Conservation (phyloP, 2,113 vertebrate species). For the Xiphophorus maculatus region DNA sequence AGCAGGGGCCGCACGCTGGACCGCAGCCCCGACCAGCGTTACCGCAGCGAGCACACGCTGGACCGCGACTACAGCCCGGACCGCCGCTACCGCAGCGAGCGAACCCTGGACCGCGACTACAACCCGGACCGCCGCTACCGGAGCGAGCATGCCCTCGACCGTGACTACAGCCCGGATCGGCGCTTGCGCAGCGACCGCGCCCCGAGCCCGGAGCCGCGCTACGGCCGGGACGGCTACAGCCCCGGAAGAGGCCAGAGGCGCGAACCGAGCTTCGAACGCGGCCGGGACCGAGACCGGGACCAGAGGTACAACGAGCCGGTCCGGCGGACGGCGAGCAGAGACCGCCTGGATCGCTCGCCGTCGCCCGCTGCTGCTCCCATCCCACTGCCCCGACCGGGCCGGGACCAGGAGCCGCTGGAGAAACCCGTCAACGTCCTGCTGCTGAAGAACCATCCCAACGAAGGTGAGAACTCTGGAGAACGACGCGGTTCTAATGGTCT, state of each 20-base stretch:
- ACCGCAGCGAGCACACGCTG: slow-evolving; percentile 69
- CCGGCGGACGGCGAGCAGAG: slow-evolving; percentile 80
- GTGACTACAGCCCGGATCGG: slow-evolving; percentile 74
- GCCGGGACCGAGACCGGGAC: slow-evolving; percentile 49
- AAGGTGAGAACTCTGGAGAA: slow-evolving; percentile 79
- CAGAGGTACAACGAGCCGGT: slow-evolving; percentile 61
- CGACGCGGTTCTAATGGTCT: no score
- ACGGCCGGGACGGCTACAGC: slow-evolving; percentile 47
- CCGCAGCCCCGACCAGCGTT: slow-evolving; percentile 70
- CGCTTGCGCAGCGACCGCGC: slow-evolving; percentile 79
- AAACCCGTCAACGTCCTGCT: slow-evolving; percentile 88
- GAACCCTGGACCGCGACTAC: slow-evolving; percentile 75
- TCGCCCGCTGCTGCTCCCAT: slow-evolving; percentile 61
- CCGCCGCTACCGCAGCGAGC: slow-evolving; percentile 73
- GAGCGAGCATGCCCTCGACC: slow-evolving; percentile 80
- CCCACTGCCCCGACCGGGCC: slow-evolving; percentile 65
- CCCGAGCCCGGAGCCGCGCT: slow-evolving; percentile 67
- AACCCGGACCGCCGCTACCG: slow-evolving; percentile 75
- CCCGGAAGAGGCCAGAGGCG: slow-evolving; percentile 67
- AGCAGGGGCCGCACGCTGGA: slow-evolving; percentile 84
- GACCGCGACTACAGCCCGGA: slow-evolving; percentile 78
- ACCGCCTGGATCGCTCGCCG: slow-evolving; percentile 71
- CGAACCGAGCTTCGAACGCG: slow-evolving; percentile 56
- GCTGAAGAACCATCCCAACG: slow-evolving; percentile 88
- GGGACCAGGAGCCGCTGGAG: slow-evolving; percentile 71